These are phyloP conservation scores for Sympetrum striolatum DNA, from an alignment of 2,888 invertebrate species.

Conservation along the genomic window DNA sequence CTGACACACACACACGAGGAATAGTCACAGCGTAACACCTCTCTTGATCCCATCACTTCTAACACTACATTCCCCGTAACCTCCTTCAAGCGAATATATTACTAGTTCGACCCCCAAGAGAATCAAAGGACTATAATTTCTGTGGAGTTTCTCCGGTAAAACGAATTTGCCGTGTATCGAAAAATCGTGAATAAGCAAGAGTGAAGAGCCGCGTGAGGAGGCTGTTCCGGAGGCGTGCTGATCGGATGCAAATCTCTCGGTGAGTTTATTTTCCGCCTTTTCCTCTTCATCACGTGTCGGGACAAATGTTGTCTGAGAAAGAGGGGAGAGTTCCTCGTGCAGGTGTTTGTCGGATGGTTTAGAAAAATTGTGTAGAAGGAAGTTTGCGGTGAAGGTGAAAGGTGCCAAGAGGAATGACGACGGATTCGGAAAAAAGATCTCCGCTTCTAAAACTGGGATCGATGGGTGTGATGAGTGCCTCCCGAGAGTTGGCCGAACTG, in stretches of 20 bases:
- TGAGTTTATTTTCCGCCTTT: background rate
- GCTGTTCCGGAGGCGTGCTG: background rate
- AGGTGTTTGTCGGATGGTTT: background rate
- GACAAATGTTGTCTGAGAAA: background rate
- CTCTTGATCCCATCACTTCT: background rate
- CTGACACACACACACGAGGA: background rate
- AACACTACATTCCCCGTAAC: background rate
- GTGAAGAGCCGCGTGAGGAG: background rate
- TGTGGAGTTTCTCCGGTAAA: background rate
- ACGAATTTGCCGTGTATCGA: background rate
- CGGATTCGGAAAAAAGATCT: background rate
- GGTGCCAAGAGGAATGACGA: too few relatives aligned
- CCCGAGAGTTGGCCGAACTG: too few relatives aligned
- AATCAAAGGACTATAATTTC: too few relatives aligned
- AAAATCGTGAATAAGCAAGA: background rate
- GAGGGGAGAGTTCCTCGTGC: background rate
- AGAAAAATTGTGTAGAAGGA: too few relatives aligned
- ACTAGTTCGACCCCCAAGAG: too few relatives aligned
- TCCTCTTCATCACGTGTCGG: background rate
- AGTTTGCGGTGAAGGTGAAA: too few relatives aligned
- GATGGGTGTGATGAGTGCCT: too few relatives aligned
- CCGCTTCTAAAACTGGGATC: too few relatives aligned
- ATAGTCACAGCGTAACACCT: background rate
- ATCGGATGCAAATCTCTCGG: conserved; percentile 9
- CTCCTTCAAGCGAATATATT: background rate